Percentiles rank a stretch among this genome's conserved stretches.
Conservation (phyloP, 2,888 invertebrate genomes). For the Torymus auratus region DNA sequence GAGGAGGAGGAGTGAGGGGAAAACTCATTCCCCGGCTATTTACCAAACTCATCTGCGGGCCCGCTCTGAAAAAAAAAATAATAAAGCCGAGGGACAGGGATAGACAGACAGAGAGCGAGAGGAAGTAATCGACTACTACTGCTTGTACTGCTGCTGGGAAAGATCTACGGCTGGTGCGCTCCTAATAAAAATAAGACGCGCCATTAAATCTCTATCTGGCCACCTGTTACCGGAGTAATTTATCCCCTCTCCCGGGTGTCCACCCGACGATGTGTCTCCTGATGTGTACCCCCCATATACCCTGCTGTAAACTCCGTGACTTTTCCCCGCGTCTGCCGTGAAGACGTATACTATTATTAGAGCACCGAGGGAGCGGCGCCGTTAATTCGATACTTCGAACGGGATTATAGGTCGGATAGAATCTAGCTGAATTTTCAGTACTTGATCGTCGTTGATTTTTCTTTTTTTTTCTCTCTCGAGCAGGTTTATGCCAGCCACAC, state of each 20-base stretch:
- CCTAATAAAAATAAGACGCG: slow-evolving; percentile 35
- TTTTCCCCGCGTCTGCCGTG: too few species aligned
- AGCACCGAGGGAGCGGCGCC: too few species aligned
- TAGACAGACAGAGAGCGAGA: neutral
- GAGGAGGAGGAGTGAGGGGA: neutral
- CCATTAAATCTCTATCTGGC: slow-evolving; percentile 50
- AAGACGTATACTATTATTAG: too few species aligned
- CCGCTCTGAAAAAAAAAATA: slow-evolving; percentile 7
- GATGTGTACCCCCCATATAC: too few species aligned
- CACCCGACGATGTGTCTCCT: too few species aligned
- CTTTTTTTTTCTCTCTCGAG: too few species aligned
- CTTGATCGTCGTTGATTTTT: too few species aligned
- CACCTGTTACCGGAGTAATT: slow-evolving; percentile 52
- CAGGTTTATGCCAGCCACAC: too few species aligned
- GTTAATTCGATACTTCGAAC: too few species aligned
- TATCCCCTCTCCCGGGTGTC: neutral
- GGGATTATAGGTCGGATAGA: too few species aligned
- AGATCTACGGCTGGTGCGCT: neutral
- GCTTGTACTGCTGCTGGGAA: neutral
- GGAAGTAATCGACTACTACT: neutral
- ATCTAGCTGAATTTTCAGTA: too few species aligned
- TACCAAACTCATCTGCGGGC: slow-evolving; percentile 36
- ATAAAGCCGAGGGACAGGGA: neutral
- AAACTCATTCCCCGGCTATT: slow-evolving; percentile 30
- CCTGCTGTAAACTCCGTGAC: neutral